These are phyloP conservation scores for Lichenostomus cassidix DNA, from an alignment of 2,113 vertebrate species.

Conservation along the genomic window DNA sequence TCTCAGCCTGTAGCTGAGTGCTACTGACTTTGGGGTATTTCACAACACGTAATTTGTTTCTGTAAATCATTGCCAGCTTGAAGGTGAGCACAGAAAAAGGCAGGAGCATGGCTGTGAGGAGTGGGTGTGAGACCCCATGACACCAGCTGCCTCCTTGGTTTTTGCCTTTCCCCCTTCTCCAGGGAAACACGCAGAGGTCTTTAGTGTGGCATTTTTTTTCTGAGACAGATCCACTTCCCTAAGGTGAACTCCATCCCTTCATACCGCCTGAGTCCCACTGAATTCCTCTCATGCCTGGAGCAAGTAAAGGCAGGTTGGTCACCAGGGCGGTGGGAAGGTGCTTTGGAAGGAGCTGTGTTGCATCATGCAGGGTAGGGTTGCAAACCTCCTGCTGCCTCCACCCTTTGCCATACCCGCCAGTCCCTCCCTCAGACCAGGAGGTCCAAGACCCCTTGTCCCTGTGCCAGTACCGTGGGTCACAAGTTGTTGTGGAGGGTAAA, in stretches of 20 bases:
- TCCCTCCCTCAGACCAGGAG: not conserved
- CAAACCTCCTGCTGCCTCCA: not conserved
- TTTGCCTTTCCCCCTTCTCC: not conserved
- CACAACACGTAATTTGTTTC: not conserved
- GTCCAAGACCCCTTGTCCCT: accelerated
- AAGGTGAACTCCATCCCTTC: not conserved
- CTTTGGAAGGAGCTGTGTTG: not conserved
- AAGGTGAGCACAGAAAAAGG: not conserved
- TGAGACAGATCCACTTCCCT: not conserved
- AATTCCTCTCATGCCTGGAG: slow-evolving; percentile 22
- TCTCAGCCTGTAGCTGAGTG: not conserved
- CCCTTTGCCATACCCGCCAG: accelerated
- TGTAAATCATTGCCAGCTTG: not conserved
- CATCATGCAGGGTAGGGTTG: not conserved
- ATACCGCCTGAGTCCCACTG: accelerated
- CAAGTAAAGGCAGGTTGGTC: slow-evolving; percentile 35
- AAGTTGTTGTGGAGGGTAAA: accelerated
- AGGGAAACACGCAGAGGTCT: not conserved
- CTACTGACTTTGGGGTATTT: not conserved
- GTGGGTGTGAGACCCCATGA: accelerated
- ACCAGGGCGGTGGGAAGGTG: not conserved
- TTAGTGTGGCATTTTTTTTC: not conserved
- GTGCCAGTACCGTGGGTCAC: accelerated
- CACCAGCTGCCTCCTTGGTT: not conserved
- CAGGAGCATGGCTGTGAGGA: not conserved